Evolutionary conservation across 2,888 invertebrate species (phyloP), one percentile per base, ranked within the genome.

Genomic region (Microplitis manilae): DNA sequence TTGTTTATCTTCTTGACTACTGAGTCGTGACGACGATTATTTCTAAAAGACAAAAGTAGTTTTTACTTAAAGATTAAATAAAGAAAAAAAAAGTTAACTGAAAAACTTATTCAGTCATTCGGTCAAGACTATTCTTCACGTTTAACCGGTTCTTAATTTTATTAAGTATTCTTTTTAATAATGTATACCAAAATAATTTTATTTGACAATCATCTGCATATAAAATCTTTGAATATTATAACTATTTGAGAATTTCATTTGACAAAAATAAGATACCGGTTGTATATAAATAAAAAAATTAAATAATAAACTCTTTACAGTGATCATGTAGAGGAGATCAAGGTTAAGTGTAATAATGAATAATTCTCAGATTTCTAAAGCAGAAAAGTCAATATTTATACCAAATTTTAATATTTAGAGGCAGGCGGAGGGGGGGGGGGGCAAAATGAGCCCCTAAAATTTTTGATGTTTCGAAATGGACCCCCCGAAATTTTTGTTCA

Each of bases 1-100:
- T 15, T 76, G 68, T 30, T 61, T 39, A 40, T 72, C 59, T 69
- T 68, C 69, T 41, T 72, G n/a, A 62, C 30, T 62, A 17, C 30
- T 15, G n/a, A 20, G n/a, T 62, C 20, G 62, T 50, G 62, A n/a
- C 20, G 8, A 62, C 62, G 15, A 8, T 62, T 62, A 62, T 62
- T 62, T 62, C 1, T 20, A 62, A 15, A 20, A 62, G 62, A 15
- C 20, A 62, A 62, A 20, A 62, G 50, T 50, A 50, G 50, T 50
- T 50, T 50, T 13, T 62, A 8, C 62, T 17, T 15, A 62, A 5
- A 20, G n/a, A 62, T 20, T 50, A 50, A 50, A 50, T 13, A 50
- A 50, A 13, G 6, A 50, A 50, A 13, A 8, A 50, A 50, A 13
- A 50, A 50, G 2, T 13, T 50, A 13, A 8, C 5, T 50, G 2